Conservation (phyloP, 2,888 invertebrate genomes). For the Amiota mariae region DNA sequence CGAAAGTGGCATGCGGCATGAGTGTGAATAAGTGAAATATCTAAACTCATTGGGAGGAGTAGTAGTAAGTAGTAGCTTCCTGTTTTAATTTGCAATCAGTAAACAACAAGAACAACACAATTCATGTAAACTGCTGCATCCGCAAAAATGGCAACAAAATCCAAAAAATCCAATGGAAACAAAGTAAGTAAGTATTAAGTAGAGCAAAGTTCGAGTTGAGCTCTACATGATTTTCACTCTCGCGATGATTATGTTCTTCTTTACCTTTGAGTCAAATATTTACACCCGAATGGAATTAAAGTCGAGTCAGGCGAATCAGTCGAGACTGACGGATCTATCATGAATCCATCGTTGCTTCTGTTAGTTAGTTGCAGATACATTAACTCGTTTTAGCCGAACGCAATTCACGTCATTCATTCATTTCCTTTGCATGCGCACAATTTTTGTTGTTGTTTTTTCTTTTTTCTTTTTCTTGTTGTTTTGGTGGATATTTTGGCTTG, state of each 20-base stretch:
- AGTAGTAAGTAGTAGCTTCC: slow-evolving; percentile 29
- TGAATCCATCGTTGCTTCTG: no score
- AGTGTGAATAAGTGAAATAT: neutral
- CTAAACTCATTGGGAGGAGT: no score
- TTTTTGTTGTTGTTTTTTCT: neutral
- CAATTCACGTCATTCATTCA: neutral
- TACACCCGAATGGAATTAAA: neutral
- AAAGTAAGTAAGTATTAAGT: slow-evolving; percentile 40
- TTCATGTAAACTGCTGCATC: slow-evolving; percentile 12
- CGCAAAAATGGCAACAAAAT: slow-evolving; percentile 24
- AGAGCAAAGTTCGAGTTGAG: slow-evolving; percentile 39
- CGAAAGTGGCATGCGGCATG: slow-evolving; percentile 15
- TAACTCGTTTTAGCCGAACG: neutral
- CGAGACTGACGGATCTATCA: no score
- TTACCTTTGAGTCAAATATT: slow-evolving; percentile 48
- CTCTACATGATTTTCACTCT: no score
- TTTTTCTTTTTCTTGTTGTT: neutral
- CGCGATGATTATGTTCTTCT: slow-evolving; percentile 30
- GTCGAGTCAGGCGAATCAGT: neutral
- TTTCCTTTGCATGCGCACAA: neutral
- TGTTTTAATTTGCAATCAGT: slow-evolving; percentile 38
- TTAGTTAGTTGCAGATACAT: no score
- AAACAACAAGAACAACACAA: slow-evolving; percentile 33
- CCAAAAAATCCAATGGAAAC: slow-evolving; percentile 30
- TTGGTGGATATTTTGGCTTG: slow-evolving; percentile 6